Base-by-base conservation (phyloP, 2,888 invertebrate genomes). In the Melieria omissa region DNA sequence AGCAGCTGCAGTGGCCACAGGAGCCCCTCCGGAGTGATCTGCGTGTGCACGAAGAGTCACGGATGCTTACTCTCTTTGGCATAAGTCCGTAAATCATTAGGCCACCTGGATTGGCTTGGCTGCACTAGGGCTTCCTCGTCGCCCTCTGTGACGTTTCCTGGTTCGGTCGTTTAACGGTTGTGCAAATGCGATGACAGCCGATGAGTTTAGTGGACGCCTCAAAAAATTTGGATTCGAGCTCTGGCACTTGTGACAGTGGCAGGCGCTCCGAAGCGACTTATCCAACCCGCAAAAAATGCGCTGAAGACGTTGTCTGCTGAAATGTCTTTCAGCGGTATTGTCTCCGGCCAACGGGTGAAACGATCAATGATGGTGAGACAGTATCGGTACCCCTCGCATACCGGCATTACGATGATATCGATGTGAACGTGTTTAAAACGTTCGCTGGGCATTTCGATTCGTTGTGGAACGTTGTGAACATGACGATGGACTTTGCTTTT, bases 351-450 rank as follows among this genome's bases (percentile, higher is more conserved):
- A 9, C 16, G 16, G 44, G 44, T 61, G n/a, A 61, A 44, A 44
- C 45, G 44, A 44, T 61, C 61, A 45, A 44, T 61, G 4, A 61
- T 61, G 16, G 61, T 61, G 45, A 42, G 61, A n/a, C 57, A 57
- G 14, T 57, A 8, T 29, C 12, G 65, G 45, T 42, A n/a, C 9
- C 16, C 42, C 42, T 49, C 45, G 49, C 42, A 14, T 5, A 42
- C 49, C 29, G 44, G 60, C n/a, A 61, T 49, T 0, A 60, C 68
- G 29, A 67, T 67, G n/a, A 67, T 60, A n/a, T 67, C 68, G 4
- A 68, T 49, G 52, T 68, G 61, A n/a, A 68, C 52, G 10, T 68
- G 68, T 5, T 61, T 61, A n/a, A 68, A 68, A 42, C 60, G 49
- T 14, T 10, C 49, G n/a, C 45, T 61, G 44, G 7, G 61, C 44